Conservation (phyloP, 1,140 invertebrate species). For the Protaetia brevitarsis region DNA sequence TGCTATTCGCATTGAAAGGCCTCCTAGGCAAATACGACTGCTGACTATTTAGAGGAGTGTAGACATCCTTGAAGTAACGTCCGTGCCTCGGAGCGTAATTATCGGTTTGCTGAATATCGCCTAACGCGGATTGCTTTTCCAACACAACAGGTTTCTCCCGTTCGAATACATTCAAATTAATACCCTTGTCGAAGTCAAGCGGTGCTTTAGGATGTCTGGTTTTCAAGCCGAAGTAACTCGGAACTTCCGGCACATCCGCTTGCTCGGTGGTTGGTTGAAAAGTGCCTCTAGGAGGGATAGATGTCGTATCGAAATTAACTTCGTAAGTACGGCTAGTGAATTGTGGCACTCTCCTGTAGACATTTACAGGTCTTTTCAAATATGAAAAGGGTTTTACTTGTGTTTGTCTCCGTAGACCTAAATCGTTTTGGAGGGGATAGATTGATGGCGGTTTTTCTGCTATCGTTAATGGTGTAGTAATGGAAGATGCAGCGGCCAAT, state of each 20-base stretch:
- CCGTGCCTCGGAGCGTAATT: not conserved
- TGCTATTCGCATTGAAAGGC: slow-evolving; percentile 1
- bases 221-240: slow-evolving; percentile 27
- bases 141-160: not conserved
- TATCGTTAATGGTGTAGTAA: not conserved
- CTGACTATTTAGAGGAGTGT: not conserved
- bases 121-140: not conserved
- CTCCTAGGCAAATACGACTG: not conserved
- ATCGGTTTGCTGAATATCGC: not conserved
- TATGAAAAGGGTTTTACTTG: not conserved
- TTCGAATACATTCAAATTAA: not conserved
- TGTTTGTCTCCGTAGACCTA: not conserved
- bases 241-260: slow-evolving; percentile 24
- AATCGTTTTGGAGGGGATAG: not conserved
- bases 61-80: not conserved
- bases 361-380: not conserved
- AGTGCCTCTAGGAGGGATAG: not conserved
- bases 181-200: no score
- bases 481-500: slow-evolving; percentile 52
- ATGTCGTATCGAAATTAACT: not conserved
- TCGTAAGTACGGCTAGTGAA: not conserved
- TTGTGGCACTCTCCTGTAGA: not conserved
- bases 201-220: slow-evolving; percentile 21
- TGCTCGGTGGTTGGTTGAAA: not conserved
- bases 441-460: not conserved